Evolutionary conservation across 2,797 vertebrate species (phyloP), one percentile per base, ranked within the genome.

Genomic region (Ctenochaetus hawaiiensis): DNA sequence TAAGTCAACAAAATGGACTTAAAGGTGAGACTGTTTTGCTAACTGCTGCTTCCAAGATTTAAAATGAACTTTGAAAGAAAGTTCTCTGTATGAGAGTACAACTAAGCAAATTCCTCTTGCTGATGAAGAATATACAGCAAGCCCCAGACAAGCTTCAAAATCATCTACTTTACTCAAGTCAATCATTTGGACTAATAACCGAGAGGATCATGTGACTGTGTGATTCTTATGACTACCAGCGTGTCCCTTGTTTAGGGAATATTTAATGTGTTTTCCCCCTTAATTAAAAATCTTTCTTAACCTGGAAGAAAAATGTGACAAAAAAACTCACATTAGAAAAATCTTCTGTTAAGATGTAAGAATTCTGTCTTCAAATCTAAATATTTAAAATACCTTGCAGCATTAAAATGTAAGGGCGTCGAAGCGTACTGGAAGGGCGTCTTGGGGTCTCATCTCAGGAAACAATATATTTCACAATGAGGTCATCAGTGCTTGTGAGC

Each of bases 401-500:
- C 30, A 51, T 34, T 65, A 72, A 20, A 41, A 65, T 37, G 39
- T 14, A 57, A 73, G 72, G 43, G 47, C 52, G 41, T 13, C n/a
- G 69, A 70, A 22, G 22, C 61, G 41, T 44, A 43, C 20, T 58
- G 54, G 81, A 75, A 37, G 12, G 58, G 39, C 5, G 10, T 66
- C 54, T 37, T 48, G 77, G 78, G 69, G 75, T 14, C 57, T 39
- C 44, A 64, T 70, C 23, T 52, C 62, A 75, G 26, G 18, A 57
- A 78, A 82, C 26, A 61, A 18, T 54, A 41, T 56, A 77, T 78
- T 82, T 76, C 61, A 70, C 45, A 75, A 85, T 76, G 78, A 85
- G 85, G 77, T 85, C 78, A 87, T 88, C 53, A 64, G 65, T 6
- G 77, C 76, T 82, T 67, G 56, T 87, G 83, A 82, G 67, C 58